phyloP scores from a whole-genome alignment of 2,797 vertebrate genomes.

The Arctocebus calabarensis region DNA sequence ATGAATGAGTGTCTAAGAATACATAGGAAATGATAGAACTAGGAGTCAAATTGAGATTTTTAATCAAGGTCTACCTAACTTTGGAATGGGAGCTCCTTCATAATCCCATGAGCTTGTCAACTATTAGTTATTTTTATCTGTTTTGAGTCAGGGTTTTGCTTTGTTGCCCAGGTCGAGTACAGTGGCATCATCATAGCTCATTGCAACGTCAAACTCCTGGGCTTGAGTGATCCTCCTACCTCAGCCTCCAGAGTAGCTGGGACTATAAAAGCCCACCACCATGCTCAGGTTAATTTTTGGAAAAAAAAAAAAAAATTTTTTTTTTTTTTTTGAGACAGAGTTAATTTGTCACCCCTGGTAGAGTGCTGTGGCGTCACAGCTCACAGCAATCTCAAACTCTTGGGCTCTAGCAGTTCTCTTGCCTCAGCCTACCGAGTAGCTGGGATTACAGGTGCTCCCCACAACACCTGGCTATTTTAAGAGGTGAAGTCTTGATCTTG shows the following conservation, averaged over 20 bases:
- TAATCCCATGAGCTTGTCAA: not conserved
- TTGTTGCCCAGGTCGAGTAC: not conserved
- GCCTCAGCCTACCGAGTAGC: no score
- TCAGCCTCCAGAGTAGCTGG: not conserved
- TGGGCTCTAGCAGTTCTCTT: no score
- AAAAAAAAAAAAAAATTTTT: no score
- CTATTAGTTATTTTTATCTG: not conserved
- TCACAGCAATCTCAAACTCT: no score
- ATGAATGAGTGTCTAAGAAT: not conserved
- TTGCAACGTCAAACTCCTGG: not conserved
- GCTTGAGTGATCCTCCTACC: not conserved
- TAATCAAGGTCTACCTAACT: not conserved
- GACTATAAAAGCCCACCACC: not conserved
- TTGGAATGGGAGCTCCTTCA: not conserved
- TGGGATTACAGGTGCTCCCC: no score
- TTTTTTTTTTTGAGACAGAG: no score
- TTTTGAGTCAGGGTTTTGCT: not conserved
- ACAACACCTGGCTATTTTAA: no score
- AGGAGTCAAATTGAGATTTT: constrained; percentile 22
- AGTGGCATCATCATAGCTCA: not conserved
- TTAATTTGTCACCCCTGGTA: no score
- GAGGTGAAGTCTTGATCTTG: no score
- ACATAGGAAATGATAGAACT: not conserved
- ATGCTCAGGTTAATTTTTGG: no score
- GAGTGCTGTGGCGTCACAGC: no score